Percentiles rank a stretch among this genome's conserved stretches.
phyloP scores from a whole-genome alignment of 1,140 invertebrate species.

The Drosophila jambulina region DNA sequence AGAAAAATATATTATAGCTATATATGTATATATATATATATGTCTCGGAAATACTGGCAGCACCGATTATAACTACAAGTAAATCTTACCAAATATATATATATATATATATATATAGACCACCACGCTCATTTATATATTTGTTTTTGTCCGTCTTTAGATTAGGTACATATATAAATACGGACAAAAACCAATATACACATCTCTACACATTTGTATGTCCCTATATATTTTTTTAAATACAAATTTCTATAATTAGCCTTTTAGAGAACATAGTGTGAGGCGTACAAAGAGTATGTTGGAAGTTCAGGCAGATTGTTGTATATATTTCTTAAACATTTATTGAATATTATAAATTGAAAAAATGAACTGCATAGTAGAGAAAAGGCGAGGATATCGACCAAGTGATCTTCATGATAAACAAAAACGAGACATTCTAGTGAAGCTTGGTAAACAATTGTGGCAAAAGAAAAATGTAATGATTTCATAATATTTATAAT shows the following conservation, averaged over 20 bases:
- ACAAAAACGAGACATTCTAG: slow-evolving; percentile 91
- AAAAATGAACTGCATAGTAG: slow-evolving; percentile 67
- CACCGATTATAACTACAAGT: background rate
- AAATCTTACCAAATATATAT: background rate
- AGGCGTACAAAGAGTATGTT: slow-evolving; percentile 3
- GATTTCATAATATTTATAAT: slow-evolving; percentile 20
- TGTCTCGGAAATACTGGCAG: background rate
- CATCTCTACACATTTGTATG: background rate
- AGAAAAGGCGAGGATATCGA: slow-evolving; percentile 90
- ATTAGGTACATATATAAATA: background rate
- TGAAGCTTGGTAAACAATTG: slow-evolving; percentile 88
- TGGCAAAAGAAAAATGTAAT: slow-evolving; percentile 75
- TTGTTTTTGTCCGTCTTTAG: no score
- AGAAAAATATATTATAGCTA: no score
- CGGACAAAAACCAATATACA: background rate
- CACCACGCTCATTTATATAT: no score
- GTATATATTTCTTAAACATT: background rate
- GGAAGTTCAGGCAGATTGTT: background rate
- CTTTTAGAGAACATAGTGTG: slow-evolving; percentile 19
- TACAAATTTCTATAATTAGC: slow-evolving; percentile 42
- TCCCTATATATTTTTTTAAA: slow-evolving; percentile 6
- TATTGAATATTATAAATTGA: background rate
- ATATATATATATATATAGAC: no score
- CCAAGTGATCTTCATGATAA: slow-evolving; percentile 94
- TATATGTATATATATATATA: no score